Evolutionary conservation across 2,888 invertebrate genomes (phyloP).

Genomic region (Trimorus sp.): DNA sequence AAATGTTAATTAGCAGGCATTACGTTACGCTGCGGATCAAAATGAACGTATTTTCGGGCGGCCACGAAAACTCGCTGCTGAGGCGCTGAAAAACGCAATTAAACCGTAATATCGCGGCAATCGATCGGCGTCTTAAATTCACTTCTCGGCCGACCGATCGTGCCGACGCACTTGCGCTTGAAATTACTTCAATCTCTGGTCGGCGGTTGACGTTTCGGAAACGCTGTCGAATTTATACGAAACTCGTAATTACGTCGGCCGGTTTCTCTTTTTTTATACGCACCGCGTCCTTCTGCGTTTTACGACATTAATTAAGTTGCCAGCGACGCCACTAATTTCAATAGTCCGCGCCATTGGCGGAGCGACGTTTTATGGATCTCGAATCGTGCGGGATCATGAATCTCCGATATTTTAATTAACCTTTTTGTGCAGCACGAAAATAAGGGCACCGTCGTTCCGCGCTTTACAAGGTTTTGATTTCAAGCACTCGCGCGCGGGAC

Average conservation of each 20-base stretch:
- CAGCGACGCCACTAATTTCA: conserved; percentile 32
- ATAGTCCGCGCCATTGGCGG: conserved; percentile 13
- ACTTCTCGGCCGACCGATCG: background rate
- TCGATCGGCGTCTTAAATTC: conserved; percentile 20
- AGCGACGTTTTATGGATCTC: conserved; percentile 28
- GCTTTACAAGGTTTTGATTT: too few relatives aligned
- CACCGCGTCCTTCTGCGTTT: conserved; percentile 29
- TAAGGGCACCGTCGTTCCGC: too few relatives aligned
- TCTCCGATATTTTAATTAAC: conserved; percentile 43
- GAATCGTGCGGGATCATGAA: conserved; percentile 21
- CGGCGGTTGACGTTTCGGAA: too few relatives aligned
- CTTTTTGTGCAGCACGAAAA: too few relatives aligned
- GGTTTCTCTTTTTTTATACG: conserved; percentile 23
- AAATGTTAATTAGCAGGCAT: conserved; percentile 45
- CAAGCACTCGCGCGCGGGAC: too few relatives aligned
- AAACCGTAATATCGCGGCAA: conserved; percentile 7
- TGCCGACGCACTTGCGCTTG: conserved; percentile 2
- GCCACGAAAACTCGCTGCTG: conserved; percentile 1
- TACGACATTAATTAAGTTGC: conserved; percentile 53
- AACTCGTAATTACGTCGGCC: conserved; percentile 39
- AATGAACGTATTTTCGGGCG: conserved; percentile 15
- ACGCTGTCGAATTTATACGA: conserved; percentile 31
- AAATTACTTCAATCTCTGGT: conserved; percentile 20
- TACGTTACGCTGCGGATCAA: conserved; percentile 28
- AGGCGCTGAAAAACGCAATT: conserved; percentile 14